Conservation (phyloP, 2,888 invertebrate species). For the Stomorhina lunata region DNA sequence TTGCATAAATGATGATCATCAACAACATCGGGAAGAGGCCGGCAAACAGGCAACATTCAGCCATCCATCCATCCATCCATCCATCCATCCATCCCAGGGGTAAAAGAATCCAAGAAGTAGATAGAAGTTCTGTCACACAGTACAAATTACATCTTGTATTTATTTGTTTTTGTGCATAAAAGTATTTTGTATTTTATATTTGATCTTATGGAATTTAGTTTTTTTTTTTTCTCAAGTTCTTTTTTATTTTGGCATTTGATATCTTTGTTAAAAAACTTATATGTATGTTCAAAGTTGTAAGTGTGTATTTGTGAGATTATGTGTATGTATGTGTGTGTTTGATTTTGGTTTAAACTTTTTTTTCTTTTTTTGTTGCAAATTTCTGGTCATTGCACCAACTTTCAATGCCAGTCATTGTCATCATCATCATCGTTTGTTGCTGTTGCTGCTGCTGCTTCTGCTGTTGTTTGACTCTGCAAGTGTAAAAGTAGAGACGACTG, state of each 20-base stretch:
- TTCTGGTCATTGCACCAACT: conserved; percentile 62
- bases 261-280: conserved; percentile 58
- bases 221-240: background rate
- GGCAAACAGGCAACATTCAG: too few relatives aligned
- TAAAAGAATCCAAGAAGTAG: too few relatives aligned
- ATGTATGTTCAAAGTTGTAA: conserved; percentile 13
- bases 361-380: conserved; percentile 37
- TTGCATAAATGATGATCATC: conserved; percentile 14
- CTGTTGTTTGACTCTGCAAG: conserved; percentile 20
- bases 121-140: conserved; percentile 25
- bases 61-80: too few relatives aligned
- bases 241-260: conserved; percentile 64
- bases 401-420: conserved; percentile 62
- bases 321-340: background rate
- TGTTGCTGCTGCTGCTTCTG: too few relatives aligned
- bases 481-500: background rate
- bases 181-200: conserved; percentile 51
- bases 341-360: conserved; percentile 14
- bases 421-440: too few relatives aligned
- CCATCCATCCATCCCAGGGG: conserved; percentile 53
- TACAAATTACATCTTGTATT: conserved; percentile 52
- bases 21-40: conserved; percentile 11
- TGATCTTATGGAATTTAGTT: conserved; percentile 52
- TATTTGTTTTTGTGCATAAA: conserved; percentile 44
- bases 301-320: background rate